Percentiles rank a stretch among this genome's conserved stretches.
phyloP scores from a whole-genome alignment of 1,140 invertebrate genomes.

The Polypedilum vanderplanki region DNA sequence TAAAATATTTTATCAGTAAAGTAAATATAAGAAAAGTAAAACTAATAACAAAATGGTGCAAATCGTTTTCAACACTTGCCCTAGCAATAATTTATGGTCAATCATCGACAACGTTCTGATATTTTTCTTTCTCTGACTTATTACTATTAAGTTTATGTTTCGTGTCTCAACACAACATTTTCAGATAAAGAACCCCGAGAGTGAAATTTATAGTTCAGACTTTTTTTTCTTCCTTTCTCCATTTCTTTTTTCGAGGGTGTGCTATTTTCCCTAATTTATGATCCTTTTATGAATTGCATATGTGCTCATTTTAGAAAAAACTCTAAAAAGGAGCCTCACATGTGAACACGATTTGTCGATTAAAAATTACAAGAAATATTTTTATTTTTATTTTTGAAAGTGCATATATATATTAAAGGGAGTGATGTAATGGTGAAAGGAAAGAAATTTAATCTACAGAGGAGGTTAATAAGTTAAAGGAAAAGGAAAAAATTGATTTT shows the following conservation, averaged over 20 bases:
- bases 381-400: not conserved
- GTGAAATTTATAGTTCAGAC: not conserved
- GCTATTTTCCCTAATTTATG: conserved; percentile 15
- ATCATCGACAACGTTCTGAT: conserved; percentile 1
- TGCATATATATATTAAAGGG: too few species aligned
- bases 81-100: conserved; percentile 1
- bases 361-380: not conserved
- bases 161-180: not conserved
- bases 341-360: conserved; percentile 17
- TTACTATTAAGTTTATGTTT: not conserved
- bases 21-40: not conserved
- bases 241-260: conserved; percentile 22
- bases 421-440: conserved; percentile 9
- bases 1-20: conserved; percentile 17
- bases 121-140: not conserved
- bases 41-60: not conserved
- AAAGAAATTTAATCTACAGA: not conserved
- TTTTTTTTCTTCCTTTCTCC: not conserved
- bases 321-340: conserved; percentile 8
- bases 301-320: not conserved
- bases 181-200: not conserved
- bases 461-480: not conserved
- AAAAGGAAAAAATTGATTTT: too few species aligned
- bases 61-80: conserved; percentile 5
- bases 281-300: conserved; percentile 26